Percentiles rank a stretch among this genome's conserved stretches.
Evolutionary conservation across 1,140 invertebrate species (phyloP).

Genomic region (Drosophila busckii): DNA sequence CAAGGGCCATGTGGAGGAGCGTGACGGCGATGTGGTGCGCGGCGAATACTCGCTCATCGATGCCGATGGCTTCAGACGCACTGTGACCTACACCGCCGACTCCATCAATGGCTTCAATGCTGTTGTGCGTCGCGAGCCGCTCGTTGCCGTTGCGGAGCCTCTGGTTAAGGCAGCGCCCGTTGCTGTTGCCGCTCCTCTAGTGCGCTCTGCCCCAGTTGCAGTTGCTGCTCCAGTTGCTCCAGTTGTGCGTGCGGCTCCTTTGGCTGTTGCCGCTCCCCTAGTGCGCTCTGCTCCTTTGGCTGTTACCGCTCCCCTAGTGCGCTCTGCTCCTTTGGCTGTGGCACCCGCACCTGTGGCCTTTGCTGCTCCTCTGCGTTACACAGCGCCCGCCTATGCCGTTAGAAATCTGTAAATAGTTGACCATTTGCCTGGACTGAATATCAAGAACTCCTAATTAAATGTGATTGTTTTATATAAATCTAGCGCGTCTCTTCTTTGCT

Average conservation of each 20-base stretch:
- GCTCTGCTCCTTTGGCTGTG: slow-evolving; percentile 41
- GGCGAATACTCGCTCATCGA: slow-evolving; percentile 69
- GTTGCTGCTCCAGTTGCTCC: slow-evolving; percentile 38
- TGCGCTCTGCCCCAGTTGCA: slow-evolving; percentile 55
- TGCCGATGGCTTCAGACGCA: slow-evolving; percentile 68
- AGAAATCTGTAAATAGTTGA: slow-evolving; percentile 46
- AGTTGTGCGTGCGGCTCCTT: slow-evolving; percentile 43
- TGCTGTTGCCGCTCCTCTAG: slow-evolving; percentile 33
- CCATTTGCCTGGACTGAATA: slow-evolving; percentile 1
- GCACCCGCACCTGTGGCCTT: slow-evolving; percentile 60
- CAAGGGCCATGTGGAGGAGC: slow-evolving; percentile 81
- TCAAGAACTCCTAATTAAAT: slow-evolving; percentile 42
- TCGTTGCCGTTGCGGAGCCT: slow-evolving; percentile 53
- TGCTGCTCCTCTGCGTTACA: slow-evolving; percentile 44
- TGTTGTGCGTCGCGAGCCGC: slow-evolving; percentile 74
- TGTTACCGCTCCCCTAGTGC: slow-evolving; percentile 29
- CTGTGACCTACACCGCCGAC: slow-evolving; percentile 78
- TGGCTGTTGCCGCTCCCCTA: slow-evolving; percentile 48
- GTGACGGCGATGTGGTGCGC: slow-evolving; percentile 81
- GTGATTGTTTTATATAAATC: slow-evolving; percentile 46
- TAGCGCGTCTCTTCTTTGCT: neutral
- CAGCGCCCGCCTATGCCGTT: slow-evolving; percentile 48
- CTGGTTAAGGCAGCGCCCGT: slow-evolving; percentile 55
- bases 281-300: slow-evolving; percentile 63
- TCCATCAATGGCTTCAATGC: slow-evolving; percentile 74